These are phyloP conservation scores for Tangara arthus DNA, from an alignment of 2,797 vertebrate species.

Conservation along the genomic window DNA sequence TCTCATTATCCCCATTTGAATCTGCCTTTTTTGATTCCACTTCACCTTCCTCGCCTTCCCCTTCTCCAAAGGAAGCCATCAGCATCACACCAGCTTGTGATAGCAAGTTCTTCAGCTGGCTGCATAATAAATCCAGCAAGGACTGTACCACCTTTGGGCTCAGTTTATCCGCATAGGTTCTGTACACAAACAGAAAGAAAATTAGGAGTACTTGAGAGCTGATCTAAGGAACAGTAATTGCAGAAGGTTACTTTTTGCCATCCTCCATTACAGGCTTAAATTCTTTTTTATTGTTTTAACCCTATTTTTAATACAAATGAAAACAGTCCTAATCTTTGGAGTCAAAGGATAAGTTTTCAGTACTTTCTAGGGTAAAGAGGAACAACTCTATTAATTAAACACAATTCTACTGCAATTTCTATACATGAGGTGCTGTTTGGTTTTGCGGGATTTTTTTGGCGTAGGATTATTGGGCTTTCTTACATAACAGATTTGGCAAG, in stretches of 20 bases:
- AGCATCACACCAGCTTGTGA: constrained; percentile 88
- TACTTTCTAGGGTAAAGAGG: not conserved
- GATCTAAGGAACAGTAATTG: not conserved
- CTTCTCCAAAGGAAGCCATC: constrained; percentile 78
- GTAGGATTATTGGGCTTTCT: not conserved
- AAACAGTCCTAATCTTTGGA: not conserved
- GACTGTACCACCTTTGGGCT: constrained; percentile 97
- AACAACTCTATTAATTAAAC: not conserved
- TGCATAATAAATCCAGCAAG: constrained; percentile 93
- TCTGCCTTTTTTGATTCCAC: constrained; percentile 78
- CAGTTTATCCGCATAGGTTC: constrained; percentile 94
- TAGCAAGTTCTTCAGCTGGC: constrained; percentile 95
- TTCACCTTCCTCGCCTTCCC: constrained; percentile 75
- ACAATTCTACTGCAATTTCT: not conserved
- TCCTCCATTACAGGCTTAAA: not conserved
- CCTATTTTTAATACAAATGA: not conserved
- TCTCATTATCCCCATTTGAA: constrained; percentile 82
- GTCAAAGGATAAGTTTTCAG: not conserved
- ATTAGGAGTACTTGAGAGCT: not conserved
- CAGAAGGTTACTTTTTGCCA: not conserved
- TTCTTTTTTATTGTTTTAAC: not conserved
- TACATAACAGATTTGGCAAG: not conserved
- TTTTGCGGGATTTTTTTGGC: not conserved
- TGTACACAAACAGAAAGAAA: constrained; percentile 1
- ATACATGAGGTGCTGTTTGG: not conserved